Percentiles rank a stretch among this genome's conserved stretches.
Evolutionary conservation across 1,140 invertebrate genomes (phyloP).

Genomic region (Pseudoatta argentina): DNA sequence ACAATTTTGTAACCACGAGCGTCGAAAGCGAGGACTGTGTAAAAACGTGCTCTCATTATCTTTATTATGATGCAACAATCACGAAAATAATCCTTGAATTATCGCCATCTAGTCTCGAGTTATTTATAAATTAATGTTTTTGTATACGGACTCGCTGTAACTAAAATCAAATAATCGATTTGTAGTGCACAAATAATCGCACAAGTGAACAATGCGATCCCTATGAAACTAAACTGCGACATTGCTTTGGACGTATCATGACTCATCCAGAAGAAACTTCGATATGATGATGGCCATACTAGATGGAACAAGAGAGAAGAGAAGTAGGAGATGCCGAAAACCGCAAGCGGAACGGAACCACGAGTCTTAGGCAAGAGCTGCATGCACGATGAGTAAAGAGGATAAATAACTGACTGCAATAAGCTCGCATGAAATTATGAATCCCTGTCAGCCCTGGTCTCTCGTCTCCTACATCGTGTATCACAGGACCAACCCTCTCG

Average conservation of each 20-base stretch:
- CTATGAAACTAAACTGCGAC: slow-evolving; percentile 54
- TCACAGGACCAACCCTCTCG: slow-evolving; percentile 71
- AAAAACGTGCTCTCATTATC: background rate
- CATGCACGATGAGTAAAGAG: slow-evolving; percentile 77
- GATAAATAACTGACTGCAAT: slow-evolving; percentile 81
- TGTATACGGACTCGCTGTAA: background rate
- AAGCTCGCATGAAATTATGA: slow-evolving; percentile 82
- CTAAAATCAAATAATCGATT: slow-evolving; percentile 58
- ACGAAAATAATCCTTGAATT: background rate
- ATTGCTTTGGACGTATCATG: slow-evolving; percentile 43
- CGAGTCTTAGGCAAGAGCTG: slow-evolving; percentile 73
- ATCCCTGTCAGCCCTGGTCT: slow-evolving; percentile 74
- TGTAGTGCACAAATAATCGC: slow-evolving; percentile 56
- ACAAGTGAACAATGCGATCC: slow-evolving; percentile 2
- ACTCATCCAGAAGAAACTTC: slow-evolving; percentile 54
- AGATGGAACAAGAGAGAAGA: background rate
- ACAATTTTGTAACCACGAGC: slow-evolving; percentile 30
- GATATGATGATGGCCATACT: slow-evolving; percentile 10
- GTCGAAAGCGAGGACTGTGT: background rate
- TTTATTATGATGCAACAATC: background rate
- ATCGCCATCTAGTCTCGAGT: background rate
- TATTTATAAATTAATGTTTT: slow-evolving; percentile 45
- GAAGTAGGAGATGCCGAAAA: slow-evolving; percentile 46
- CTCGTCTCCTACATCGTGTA: slow-evolving; percentile 61
- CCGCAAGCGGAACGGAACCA: slow-evolving; percentile 62